Conservation (phyloP, 2,113 vertebrate species). For the Emydura subglobosa region DNA sequence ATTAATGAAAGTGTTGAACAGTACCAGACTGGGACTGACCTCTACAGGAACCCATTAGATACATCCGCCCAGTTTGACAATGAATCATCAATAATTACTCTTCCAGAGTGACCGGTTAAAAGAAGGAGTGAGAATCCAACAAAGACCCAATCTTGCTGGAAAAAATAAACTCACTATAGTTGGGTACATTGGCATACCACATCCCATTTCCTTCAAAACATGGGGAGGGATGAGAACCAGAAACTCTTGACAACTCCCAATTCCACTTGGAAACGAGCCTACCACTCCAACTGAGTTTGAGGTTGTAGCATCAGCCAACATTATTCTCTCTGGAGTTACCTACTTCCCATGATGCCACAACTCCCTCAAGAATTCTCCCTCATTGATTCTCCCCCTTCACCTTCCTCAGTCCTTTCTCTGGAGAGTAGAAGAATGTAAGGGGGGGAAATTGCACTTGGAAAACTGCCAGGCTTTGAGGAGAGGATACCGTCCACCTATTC, state of each 20-base stretch:
- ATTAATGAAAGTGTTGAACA: too few relatives aligned
- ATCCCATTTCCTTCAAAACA: neutral
- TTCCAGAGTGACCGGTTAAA: too few relatives aligned
- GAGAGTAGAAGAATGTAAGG: too few relatives aligned
- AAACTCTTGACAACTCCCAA: neutral
- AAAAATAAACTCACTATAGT: too few relatives aligned
- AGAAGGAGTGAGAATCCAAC: too few relatives aligned
- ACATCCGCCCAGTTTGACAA: too few relatives aligned
- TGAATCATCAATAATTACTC: too few relatives aligned
- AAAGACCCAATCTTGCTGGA: too few relatives aligned
- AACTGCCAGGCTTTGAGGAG: neutral
- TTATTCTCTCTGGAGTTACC: neutral
- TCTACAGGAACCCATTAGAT: too few relatives aligned
- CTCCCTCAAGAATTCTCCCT: neutral
- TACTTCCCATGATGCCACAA: neutral
- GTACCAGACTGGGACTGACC: too few relatives aligned
- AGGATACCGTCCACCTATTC: neutral
- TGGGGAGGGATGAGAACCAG: neutral
- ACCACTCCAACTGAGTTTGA: neutral
- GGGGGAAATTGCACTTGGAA: neutral
- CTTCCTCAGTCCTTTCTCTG: neutral
- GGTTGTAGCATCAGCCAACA: neutral
- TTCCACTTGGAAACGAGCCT: neutral
- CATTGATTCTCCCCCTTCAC: neutral
- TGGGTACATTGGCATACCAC: neutral